Evolutionary conservation across 2,113 vertebrate species (phyloP).

Genomic region (Haemorhous mexicanus): DNA sequence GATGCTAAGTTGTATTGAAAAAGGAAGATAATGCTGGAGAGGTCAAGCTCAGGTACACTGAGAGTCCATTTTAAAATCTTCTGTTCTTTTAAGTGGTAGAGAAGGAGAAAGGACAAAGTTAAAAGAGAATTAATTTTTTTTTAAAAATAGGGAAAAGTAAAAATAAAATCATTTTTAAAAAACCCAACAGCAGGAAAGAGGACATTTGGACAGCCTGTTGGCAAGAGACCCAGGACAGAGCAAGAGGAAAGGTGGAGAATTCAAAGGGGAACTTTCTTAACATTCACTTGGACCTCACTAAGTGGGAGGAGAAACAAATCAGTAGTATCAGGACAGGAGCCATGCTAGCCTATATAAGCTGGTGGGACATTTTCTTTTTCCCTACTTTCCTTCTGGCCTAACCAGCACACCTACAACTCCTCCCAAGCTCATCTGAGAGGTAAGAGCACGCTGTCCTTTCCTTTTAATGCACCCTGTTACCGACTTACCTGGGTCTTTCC

Average conservation of each 20-base stretch:
- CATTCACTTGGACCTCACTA: not conserved
- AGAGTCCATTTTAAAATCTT: not conserved
- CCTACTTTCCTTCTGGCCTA: not conserved
- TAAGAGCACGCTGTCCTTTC: conserved; percentile 8
- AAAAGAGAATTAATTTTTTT: not conserved
- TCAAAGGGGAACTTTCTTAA: conserved; percentile 1
- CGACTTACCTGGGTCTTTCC: not conserved
- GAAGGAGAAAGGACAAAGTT: not conserved
- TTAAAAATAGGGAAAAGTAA: not conserved
- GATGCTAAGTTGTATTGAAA: not conserved
- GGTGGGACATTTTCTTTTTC: not conserved
- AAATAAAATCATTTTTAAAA: too few species aligned
- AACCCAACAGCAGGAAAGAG: not conserved
- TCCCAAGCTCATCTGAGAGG: not conserved
- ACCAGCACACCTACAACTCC: not conserved
- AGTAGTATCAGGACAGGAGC: conserved; percentile 17
- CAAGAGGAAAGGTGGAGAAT: conserved; percentile 59
- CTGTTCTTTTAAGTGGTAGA: not conserved
- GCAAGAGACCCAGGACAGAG: conserved; percentile 8
- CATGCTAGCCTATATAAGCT: conserved; percentile 35
- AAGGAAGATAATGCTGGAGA: not conserved
- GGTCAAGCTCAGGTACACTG: rapidly evolving
- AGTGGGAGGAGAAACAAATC: conserved; percentile 58
- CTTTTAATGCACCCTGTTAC: not conserved
- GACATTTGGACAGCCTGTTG: not conserved